These are phyloP conservation scores for Prunella fulvescens DNA, from an alignment of 2,113 vertebrate species.

Conservation along the genomic window DNA sequence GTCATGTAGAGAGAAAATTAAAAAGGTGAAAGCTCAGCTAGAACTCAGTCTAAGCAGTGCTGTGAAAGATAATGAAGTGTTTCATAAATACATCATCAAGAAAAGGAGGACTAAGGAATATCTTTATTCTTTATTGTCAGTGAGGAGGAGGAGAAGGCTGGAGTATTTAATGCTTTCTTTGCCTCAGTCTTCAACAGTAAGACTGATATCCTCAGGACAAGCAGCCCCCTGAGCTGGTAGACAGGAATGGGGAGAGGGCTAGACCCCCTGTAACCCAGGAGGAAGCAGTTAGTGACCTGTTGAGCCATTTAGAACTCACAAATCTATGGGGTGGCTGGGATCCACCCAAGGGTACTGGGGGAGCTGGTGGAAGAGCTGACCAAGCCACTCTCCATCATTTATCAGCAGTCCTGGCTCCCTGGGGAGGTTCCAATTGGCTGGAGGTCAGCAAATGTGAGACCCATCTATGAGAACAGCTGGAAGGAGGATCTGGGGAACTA, in stretches of 20 bases:
- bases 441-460: not conserved
- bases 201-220: not conserved
- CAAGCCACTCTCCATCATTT: not conserved
- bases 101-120: not conserved
- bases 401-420: not conserved
- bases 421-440: not conserved
- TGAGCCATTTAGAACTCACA: not conserved
- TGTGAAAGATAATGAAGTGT: not conserved
- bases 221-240: not conserved
- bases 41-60: not conserved
- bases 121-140: not conserved
- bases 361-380: not conserved
- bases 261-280: not conserved
- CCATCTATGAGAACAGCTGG: not conserved
- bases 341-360: not conserved
- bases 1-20: not conserved
- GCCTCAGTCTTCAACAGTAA: not conserved
- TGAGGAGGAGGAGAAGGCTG: not conserved
- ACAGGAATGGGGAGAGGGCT: not conserved
- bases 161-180: not conserved
- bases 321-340: not conserved
- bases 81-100: not conserved
- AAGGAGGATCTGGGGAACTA: not conserved
- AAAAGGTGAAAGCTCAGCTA: not conserved
- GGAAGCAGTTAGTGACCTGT: not conserved